Percentiles rank a stretch among this genome's conserved stretches.
phyloP scores from a whole-genome alignment of 2,888 invertebrate species.

The Scaptodrosophila latifasciaeformis region DNA sequence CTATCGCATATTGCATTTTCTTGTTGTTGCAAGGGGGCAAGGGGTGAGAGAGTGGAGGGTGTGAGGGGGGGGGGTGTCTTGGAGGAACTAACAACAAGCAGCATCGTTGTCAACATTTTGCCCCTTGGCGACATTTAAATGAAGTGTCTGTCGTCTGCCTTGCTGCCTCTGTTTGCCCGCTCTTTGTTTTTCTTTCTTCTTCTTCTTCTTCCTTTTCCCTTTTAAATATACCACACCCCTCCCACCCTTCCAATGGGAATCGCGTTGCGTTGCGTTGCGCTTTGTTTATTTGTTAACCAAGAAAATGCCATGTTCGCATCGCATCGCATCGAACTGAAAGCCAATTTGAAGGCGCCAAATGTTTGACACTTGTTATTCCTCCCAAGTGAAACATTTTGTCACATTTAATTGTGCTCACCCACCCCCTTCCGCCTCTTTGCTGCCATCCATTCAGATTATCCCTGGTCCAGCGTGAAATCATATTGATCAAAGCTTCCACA shows the following conservation, averaged over 20 bases:
- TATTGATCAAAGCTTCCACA: too few relatives aligned
- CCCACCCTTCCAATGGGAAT: not conserved
- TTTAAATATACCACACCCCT: not conserved
- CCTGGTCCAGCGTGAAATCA: too few relatives aligned
- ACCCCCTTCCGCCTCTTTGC: too few relatives aligned
- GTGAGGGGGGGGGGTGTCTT: slow-evolving; percentile 12
- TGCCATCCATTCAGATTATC: too few relatives aligned
- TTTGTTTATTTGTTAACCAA: slow-evolving; percentile 33
- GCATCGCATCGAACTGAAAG: slow-evolving; percentile 7
- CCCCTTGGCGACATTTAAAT: slow-evolving; percentile 20
- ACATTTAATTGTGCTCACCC: slow-evolving; percentile 47
- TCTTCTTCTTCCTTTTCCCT: not conserved
- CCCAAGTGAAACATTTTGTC: slow-evolving; percentile 34
- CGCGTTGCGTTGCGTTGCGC: not conserved
- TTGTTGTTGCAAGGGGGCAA: not conserved
- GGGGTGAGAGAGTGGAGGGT: not conserved
- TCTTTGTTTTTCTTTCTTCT: not conserved
- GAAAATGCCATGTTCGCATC: not conserved
- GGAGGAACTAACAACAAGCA: slow-evolving; percentile 29
- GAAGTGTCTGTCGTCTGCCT: slow-evolving; percentile 4
- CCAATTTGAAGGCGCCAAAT: slow-evolving; percentile 41
- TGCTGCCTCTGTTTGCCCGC: not conserved
- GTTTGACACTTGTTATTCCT: slow-evolving; percentile 39
- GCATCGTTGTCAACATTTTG: not conserved
- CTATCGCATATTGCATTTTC: not conserved